Evolutionary conservation across 2,797 vertebrate genomes (phyloP).

Genomic region (Lagocephalus sceleratus): DNA sequence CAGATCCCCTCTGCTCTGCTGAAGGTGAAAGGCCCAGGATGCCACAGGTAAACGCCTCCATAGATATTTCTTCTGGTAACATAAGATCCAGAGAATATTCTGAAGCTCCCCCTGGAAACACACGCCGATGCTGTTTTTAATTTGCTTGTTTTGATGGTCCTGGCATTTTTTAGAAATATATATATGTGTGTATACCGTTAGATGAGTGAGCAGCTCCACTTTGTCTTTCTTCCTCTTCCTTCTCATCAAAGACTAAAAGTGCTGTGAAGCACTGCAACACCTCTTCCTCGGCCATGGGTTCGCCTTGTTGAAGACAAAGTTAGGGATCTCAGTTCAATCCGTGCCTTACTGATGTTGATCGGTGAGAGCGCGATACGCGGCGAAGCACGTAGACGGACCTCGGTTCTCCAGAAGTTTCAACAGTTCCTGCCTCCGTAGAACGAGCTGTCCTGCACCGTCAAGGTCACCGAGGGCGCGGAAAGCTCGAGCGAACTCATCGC

Average conservation of each 20-base stretch:
- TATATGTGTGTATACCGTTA: conserved; percentile 69
- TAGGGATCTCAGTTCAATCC: too few relatives aligned
- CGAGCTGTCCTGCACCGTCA: conserved; percentile 55
- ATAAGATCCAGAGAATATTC: conserved; percentile 65
- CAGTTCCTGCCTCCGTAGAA: conserved; percentile 78
- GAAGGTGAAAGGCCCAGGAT: conserved; percentile 80
- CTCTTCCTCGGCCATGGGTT: conserved; percentile 88
- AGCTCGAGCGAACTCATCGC: conserved; percentile 64
- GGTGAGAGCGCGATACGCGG: too few relatives aligned
- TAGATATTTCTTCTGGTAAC: conserved; percentile 85
- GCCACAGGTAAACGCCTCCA: conserved; percentile 75
- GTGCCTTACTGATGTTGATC: not conserved
- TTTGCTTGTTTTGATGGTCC: too few relatives aligned
- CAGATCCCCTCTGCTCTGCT: conserved; percentile 11
- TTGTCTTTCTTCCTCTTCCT: conserved; percentile 40
- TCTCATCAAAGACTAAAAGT: conserved; percentile 72
- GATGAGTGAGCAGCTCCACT: conserved; percentile 9
- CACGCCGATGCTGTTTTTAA: conserved; percentile 1
- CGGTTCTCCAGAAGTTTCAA: conserved; percentile 80
- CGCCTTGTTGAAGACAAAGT: conserved; percentile 75
- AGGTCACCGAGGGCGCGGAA: conserved; percentile 78
- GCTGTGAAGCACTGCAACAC: conserved; percentile 78
- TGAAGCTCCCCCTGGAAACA: conserved; percentile 57
- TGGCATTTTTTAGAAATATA: too few relatives aligned
- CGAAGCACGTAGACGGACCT: conserved; percentile 66